These are phyloP conservation scores for Australoheros scitulus DNA, from an alignment of 2,113 vertebrate genomes.

Conservation along the genomic window DNA sequence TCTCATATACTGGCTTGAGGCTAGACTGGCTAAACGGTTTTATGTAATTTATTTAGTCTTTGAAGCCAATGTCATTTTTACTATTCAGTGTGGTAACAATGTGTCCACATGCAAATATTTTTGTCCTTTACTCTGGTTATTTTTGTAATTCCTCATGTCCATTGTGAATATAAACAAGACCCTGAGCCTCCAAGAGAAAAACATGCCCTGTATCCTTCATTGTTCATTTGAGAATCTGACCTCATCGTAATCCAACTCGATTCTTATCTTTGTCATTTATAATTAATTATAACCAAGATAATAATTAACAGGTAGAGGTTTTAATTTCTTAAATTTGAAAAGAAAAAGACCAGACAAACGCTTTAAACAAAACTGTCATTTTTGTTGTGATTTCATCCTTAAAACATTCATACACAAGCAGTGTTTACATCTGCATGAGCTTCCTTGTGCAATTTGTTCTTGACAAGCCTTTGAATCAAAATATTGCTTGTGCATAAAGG, in stretches of 20 bases:
- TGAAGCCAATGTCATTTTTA: background rate
- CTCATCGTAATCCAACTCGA: background rate
- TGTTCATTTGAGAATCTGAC: background rate
- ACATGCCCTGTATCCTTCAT: background rate
- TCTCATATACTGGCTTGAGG: background rate
- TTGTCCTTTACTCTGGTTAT: background rate
- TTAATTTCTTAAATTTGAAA: background rate
- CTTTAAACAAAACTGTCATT: background rate
- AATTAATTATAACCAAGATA: background rate
- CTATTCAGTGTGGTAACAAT: background rate
- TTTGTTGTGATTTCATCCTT: background rate
- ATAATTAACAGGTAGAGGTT: background rate
- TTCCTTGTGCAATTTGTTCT: background rate
- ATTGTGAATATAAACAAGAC: conserved; percentile 1
- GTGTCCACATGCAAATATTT: background rate
- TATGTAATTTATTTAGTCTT: background rate
- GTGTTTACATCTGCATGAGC: background rate
- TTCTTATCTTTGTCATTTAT: background rate
- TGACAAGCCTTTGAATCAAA: background rate
- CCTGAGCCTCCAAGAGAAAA: background rate
- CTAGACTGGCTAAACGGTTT: background rate
- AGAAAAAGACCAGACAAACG: background rate
- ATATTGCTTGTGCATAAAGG: background rate
- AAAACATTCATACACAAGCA: background rate
- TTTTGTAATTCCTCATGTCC: background rate